Base-by-base conservation (phyloP, 2,113 vertebrate species). In the Stegostoma tigrinum region DNA sequence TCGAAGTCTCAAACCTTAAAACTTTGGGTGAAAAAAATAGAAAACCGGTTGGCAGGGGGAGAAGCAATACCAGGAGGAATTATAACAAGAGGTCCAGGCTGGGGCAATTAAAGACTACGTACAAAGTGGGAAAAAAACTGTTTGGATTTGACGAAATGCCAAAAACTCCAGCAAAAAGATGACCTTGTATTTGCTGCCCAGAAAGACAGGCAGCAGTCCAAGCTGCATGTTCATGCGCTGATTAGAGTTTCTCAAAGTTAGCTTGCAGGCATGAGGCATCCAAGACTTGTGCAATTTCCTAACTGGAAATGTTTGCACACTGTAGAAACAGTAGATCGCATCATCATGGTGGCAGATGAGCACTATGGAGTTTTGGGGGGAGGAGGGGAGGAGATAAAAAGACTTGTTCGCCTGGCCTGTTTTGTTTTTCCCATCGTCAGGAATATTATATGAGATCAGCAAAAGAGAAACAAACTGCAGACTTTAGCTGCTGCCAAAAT, bases 391-490 rank as follows among this genome's bases (percentile, higher is more conserved):
- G 12, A 0, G 42, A 23, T 4, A 15, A 42, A 94, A 45, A 48
- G 48, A 72, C 67, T 72, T 72, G 68, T 95, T 10, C 17, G 48
- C 38, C 42, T 8, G 72, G 66, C 66, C 64, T 94, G 66, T 94
- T 68, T 68, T 42, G n/a, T 68, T 94, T 68, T 45, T 27, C 64
- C 66, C 52, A 61, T 61, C 83, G 64, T 90, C 21, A 12, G 70
- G 24, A 72, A 68, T 94, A 70, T 75, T 72, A 75, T 72, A 34
- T 72, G 27, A 95, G 45, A n/a, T 94, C 93, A 95, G 94, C 67
- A 95, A 48, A 72, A 95, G 72, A 95, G 66, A 94, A 45, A 94
- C 64, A 72, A 72, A 70, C 45, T 52, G 94, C 93, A 95, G 93
- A 95, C 68, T 48, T 75, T 67, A 95, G 45, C 10, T 48, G 68